Percentiles rank a stretch among this genome's conserved stretches.
Conservation (phyloP, 1,140 invertebrate genomes). For the Drosophila parvula region DNA sequence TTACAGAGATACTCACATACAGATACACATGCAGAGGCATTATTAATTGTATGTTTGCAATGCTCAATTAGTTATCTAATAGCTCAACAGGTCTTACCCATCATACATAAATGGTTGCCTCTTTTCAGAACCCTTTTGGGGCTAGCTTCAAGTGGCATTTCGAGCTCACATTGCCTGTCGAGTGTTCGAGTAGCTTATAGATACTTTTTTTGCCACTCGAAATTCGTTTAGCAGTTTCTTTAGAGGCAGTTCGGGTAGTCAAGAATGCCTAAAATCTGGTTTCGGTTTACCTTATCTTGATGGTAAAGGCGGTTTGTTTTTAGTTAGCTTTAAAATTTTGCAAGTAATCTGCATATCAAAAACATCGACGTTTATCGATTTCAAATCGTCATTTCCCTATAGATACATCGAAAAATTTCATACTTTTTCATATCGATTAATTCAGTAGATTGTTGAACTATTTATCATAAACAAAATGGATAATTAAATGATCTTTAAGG, state of each 20-base stretch:
- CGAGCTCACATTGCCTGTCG: conserved; percentile 51
- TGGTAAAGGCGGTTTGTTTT: not conserved
- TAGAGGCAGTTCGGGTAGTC: conserved; percentile 2
- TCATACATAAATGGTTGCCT: conserved; percentile 27
- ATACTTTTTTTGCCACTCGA: conserved; percentile 25
- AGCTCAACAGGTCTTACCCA: conserved; percentile 43
- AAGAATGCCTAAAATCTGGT: conserved; percentile 18
- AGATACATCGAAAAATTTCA: not conserved
- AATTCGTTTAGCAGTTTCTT: not conserved
- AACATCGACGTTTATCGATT: not conserved
- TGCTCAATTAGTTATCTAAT: conserved; percentile 81
- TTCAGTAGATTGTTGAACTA: not conserved
- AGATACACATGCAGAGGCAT: conserved; percentile 29
- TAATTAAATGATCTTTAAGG: not conserved
- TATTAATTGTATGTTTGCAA: conserved; percentile 71
- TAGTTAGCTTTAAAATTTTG: not conserved
- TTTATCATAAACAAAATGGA: not conserved
- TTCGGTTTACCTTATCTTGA: conserved; percentile 19
- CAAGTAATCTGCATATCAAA: not conserved
- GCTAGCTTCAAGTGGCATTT: conserved; percentile 64
- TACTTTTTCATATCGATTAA: not conserved
- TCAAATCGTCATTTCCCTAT: not conserved
- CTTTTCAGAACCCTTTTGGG: conserved; percentile 36
- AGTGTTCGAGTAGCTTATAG: conserved; percentile 58
- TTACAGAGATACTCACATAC: conserved; percentile 1